Evolutionary conservation across 2,888 invertebrate genomes (phyloP).

Genomic region (Aphodius sticticus): DNA sequence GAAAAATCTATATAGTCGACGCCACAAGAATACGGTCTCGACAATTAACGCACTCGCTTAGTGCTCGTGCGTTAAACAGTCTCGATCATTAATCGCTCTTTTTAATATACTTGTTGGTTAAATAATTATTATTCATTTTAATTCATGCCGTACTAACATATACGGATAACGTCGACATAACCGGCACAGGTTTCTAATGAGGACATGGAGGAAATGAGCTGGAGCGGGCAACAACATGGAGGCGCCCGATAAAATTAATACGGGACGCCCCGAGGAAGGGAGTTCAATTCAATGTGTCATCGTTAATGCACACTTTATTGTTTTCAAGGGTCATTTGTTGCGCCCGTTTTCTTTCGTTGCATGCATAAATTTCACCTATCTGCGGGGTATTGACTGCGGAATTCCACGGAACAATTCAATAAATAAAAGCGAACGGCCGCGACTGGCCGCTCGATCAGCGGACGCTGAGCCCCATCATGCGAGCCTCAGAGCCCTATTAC

Average conservation of each 20-base stretch:
- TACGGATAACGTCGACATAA: too few relatives aligned
- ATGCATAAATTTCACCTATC: constrained; percentile 17
- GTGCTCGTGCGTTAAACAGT: too few relatives aligned
- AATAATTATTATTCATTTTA: too few relatives aligned
- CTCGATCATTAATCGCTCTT: too few relatives aligned
- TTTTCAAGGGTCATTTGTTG: constrained; percentile 23
- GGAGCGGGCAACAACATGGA: too few relatives aligned
- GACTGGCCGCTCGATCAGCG: background rate
- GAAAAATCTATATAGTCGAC: too few relatives aligned
- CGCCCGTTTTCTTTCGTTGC: background rate
- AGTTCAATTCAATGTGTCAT: constrained; percentile 13
- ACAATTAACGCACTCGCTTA: too few relatives aligned
- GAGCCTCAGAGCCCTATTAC: constrained; percentile 15
- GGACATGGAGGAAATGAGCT: too few relatives aligned
- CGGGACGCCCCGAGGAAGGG: background rate
- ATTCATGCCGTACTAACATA: too few relatives aligned
- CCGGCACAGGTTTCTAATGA: too few relatives aligned
- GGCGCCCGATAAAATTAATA: background rate
- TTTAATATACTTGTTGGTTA: too few relatives aligned
- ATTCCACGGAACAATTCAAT: constrained; percentile 23
- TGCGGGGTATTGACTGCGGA: constrained; percentile 22
- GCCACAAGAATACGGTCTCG: too few relatives aligned
- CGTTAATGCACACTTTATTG: constrained; percentile 22
- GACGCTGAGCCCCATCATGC: constrained; percentile 12
- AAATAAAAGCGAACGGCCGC: constrained; percentile 14